Percentiles rank a stretch among this genome's conserved stretches.
Conservation (phyloP, 2,797 vertebrate genomes). For the Falco cherrug region DNA sequence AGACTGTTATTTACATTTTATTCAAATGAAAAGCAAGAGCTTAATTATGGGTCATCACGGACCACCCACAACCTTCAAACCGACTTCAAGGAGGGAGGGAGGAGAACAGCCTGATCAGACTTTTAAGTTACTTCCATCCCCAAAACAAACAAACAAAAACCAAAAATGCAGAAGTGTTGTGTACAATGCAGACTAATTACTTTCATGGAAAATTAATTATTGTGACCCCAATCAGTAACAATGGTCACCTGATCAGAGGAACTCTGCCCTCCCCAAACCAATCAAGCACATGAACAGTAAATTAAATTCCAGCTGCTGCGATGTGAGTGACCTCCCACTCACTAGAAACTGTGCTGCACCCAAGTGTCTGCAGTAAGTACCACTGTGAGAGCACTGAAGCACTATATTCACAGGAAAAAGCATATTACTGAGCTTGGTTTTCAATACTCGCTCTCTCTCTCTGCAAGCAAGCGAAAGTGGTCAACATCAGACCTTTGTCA, state of each 20-base stretch:
- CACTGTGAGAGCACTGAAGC: not conserved
- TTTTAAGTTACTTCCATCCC: not conserved
- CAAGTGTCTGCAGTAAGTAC: not conserved
- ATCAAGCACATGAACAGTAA: not conserved
- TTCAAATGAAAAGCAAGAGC: not conserved
- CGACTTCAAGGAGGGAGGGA: not conserved
- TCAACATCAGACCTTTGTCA: conserved; percentile 34
- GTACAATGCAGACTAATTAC: not conserved
- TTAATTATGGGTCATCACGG: not conserved
- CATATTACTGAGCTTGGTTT: not conserved
- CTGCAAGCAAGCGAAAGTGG: conserved; percentile 18
- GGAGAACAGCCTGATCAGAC: not conserved
- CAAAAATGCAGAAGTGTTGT: not conserved
- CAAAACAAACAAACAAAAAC: not conserved
- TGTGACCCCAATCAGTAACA: not conserved
- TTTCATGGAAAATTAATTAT: not conserved
- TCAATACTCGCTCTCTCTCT: not conserved
- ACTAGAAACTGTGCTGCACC: not conserved
- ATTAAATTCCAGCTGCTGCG: not conserved
- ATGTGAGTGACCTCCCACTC: not conserved
- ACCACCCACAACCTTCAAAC: not conserved
- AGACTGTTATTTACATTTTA: not conserved
- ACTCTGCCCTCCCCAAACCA: not conserved
- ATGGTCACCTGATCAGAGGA: not conserved
- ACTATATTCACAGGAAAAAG: not conserved